Percentiles rank a stretch among this genome's conserved stretches.
phyloP scores from a whole-genome alignment of 2,797 vertebrate genomes.

The Gymnodraco acuticeps region DNA sequence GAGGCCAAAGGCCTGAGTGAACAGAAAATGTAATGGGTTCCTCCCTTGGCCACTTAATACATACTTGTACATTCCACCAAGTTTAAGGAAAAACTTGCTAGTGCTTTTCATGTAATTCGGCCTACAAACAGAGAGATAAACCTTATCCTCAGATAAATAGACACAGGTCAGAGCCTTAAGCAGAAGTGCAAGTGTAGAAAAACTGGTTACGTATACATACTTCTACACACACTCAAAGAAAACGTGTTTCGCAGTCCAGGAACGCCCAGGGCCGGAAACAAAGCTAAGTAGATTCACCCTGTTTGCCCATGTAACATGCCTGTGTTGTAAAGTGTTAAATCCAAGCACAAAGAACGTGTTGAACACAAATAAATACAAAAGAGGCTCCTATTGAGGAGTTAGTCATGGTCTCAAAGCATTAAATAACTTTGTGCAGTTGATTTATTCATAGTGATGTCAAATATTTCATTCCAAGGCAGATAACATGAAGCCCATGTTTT shows the following conservation, averaged over 20 bases:
- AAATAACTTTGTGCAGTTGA: neutral
- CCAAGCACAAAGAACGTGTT: slow-evolving; percentile 1
- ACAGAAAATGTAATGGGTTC: no score
- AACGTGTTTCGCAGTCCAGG: slow-evolving; percentile 20
- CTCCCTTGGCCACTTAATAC: no score
- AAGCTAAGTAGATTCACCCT: slow-evolving; percentile 16
- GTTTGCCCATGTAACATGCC: slow-evolving; percentile 4
- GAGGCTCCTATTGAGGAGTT: neutral
- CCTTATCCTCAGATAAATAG: neutral
- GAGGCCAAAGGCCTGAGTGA: no score
- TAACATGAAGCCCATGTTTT: no score
- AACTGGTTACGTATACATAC: neutral
- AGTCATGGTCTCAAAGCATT: neutral
- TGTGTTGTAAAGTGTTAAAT: neutral
- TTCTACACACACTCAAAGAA: slow-evolving; percentile 12
- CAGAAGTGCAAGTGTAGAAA: neutral
- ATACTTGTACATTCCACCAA: no score
- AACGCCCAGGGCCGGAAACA: neutral
- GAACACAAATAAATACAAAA: neutral
- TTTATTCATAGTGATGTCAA: neutral
- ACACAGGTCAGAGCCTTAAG: neutral
- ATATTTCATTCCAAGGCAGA: neutral
- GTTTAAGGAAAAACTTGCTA: no score
- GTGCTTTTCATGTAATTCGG: no score
- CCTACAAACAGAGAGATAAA: no score